These are phyloP conservation scores for Megalonaias nervosa DNA, from an alignment of 1,140 invertebrate genomes.

Conservation along the genomic window DNA sequence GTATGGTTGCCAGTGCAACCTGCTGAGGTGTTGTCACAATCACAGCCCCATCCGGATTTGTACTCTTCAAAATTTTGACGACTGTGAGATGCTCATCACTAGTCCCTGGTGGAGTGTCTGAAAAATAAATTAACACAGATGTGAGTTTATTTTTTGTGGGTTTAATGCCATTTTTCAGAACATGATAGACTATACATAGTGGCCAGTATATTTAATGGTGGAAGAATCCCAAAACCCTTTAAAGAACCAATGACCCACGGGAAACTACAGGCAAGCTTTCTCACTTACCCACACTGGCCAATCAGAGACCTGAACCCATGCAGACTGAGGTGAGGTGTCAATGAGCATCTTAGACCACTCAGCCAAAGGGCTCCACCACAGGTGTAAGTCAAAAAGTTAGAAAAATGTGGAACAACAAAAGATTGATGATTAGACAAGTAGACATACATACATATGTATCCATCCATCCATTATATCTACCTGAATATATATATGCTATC, in stretches of 20 bases:
- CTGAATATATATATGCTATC: too few species aligned
- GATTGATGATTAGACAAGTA: too few species aligned
- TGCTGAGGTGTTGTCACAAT: constrained; percentile 90
- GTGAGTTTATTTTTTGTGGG: not conserved
- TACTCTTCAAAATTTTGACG: constrained; percentile 85
- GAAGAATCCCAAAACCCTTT: too few species aligned
- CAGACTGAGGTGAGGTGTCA: too few species aligned
- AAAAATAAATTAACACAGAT: constrained; percentile 58
- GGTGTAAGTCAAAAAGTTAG: not conserved
- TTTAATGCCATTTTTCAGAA: too few species aligned
- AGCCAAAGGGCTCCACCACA: not conserved
- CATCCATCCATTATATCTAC: not conserved
- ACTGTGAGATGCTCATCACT: constrained; percentile 96
- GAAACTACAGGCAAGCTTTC: too few species aligned
- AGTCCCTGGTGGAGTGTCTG: constrained; percentile 95
- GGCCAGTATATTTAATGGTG: too few species aligned
- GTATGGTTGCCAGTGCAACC: constrained; percentile 84
- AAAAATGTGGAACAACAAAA: not conserved
- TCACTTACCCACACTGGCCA: too few species aligned
- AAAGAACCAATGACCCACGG: too few species aligned
- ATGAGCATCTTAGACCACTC: too few species aligned
- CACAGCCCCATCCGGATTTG: constrained; percentile 76
- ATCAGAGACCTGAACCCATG: too few species aligned
- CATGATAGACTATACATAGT: too few species aligned
- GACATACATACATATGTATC: not conserved